phyloP scores from a whole-genome alignment of 2,113 vertebrate genomes.

The Megaceryle maxima region DNA sequence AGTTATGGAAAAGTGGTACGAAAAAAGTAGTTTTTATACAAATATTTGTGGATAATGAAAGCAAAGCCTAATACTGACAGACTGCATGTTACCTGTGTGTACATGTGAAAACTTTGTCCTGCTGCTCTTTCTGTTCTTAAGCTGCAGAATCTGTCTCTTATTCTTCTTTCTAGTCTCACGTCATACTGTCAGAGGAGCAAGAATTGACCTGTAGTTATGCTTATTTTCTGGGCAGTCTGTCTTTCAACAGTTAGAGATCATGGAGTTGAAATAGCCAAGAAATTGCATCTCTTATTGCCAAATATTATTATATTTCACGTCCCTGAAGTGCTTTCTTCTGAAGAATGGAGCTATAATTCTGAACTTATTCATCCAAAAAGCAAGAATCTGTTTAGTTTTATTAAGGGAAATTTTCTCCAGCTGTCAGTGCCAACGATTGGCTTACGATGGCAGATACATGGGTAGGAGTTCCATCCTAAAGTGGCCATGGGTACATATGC shows the following conservation, averaged over 20 bases:
- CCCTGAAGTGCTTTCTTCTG: background rate
- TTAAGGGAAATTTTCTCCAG: background rate
- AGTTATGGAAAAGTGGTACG: background rate
- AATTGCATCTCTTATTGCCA: background rate
- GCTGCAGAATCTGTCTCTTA: background rate
- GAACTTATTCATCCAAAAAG: constrained; percentile 1
- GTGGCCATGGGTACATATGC: background rate
- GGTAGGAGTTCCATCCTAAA: constrained; percentile 26
- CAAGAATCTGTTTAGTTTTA: background rate
- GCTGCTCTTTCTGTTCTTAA: background rate
- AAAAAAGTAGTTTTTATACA: background rate
- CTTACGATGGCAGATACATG: background rate
- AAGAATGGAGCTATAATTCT: background rate
- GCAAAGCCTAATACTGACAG: background rate
- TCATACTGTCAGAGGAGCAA: background rate
- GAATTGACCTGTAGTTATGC: background rate
- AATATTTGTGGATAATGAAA: background rate
- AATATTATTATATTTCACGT: background rate
- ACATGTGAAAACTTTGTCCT: background rate
- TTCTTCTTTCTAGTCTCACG: background rate
- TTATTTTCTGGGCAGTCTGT: background rate
- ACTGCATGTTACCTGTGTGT: background rate
- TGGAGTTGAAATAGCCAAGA: background rate
- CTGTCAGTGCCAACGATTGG: background rate
- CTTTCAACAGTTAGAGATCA: background rate